These are phyloP conservation scores for Cantharis lateralis DNA, from an alignment of 2,888 invertebrate species.

Conservation along the genomic window DNA sequence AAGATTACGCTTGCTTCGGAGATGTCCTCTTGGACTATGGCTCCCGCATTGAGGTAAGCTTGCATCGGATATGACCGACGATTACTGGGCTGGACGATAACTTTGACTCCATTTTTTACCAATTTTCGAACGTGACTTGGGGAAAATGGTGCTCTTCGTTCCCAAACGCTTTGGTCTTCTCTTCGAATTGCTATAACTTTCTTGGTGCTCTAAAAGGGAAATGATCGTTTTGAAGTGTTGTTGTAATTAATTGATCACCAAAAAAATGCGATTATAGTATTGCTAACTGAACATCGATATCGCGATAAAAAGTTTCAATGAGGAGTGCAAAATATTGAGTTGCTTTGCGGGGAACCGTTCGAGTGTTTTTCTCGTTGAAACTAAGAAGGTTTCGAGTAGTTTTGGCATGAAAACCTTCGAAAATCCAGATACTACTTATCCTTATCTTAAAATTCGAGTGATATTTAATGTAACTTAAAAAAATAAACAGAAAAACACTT, in stretches of 20 bases:
- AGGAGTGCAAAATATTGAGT: background rate
- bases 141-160: conserved; percentile 91
- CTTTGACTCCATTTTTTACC: conserved; percentile 86
- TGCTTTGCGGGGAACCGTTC: background rate
- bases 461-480: background rate
- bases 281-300: background rate
- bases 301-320: background rate
- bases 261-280: background rate
- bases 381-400: background rate
- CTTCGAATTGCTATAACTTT: conserved; percentile 84
- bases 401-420: background rate
- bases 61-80: conserved; percentile 97
- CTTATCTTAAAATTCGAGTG: background rate
- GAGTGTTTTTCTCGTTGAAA: background rate
- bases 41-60: conserved; percentile 91
- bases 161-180: conserved; percentile 96
- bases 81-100: conserved; percentile 98
- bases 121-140: conserved; percentile 90
- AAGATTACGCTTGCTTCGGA: conserved; percentile 95
- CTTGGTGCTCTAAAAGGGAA: conserved; percentile 37
- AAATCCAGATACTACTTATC: background rate
- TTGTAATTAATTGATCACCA: background rate
- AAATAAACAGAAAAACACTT: background rate
- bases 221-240: background rate
- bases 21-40: conserved; percentile 93